Evolutionary conservation across 2,888 invertebrate genomes (phyloP), one percentile per base, ranked within the genome.

Genomic region (Pseudanteris insignis): DNA sequence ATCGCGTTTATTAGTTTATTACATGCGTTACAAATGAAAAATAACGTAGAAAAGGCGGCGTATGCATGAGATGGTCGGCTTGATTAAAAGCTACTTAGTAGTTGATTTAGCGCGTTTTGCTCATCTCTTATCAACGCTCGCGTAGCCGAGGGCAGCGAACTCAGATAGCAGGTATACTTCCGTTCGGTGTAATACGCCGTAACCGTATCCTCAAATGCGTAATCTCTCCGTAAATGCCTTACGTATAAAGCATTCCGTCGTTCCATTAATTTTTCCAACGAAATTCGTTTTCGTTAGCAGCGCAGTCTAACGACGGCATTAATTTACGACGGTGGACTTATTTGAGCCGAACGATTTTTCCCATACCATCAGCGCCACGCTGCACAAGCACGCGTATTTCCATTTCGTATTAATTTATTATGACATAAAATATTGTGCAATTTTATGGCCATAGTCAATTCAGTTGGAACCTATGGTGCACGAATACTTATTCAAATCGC

Each of bases 161-260:
- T 10, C 59, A 62, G 65, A 65, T 65, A 65, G 62, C 44, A 41
- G 53, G 54, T 51, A 65, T 57, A 58, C 73, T 73, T 73, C 73
- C 72, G 70, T 63, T 68, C 67, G 63, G 67, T 66, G 70, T 68
- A 73, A 68, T 68, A 69, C 67, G 57, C 66, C 71, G 70, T 69
- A 71, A 72, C 70, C 59, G 64, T 70, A 70, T 71, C 71, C 70
- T 70, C 57, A 47, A 57, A 51, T 57, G 57, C 53, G 53, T 62
- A 62, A 62, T 62, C 57, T 53, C 28, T 34, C 12, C 37, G 53
- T 47, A 60, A 60, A 47, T 28, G 37, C 51, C 34, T 37, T 37
- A 28, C 37, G 37, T 57, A 48, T 57, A 55, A 62, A 57, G 62
- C 48, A 62, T 57, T 48, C 43, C 21, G 30, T 7, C 47, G 48